A percentile compares a stretch with the other conserved stretches of the same genome.
Evolutionary conservation across 1,140 invertebrate genomes (phyloP).

Genomic region (Drosophila lowei): DNA sequence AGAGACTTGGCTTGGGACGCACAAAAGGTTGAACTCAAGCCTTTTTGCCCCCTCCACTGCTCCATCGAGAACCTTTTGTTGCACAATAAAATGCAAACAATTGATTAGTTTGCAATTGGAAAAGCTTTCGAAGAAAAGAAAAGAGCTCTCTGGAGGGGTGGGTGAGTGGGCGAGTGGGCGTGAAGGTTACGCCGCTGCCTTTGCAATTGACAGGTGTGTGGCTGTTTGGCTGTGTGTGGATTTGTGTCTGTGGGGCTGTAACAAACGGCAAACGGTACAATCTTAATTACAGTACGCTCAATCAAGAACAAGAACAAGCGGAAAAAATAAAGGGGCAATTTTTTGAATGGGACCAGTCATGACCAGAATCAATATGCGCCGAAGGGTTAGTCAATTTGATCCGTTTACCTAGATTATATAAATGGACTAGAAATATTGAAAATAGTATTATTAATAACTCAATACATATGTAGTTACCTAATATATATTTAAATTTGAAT

Average conservation of each 20-base stretch:
- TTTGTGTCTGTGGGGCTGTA: conserved; percentile 1
- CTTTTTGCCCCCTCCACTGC: conserved; percentile 42
- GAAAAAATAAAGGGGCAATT: conserved; percentile 6
- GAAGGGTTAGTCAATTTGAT: too few species aligned
- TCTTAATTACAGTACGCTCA: conserved; percentile 54
- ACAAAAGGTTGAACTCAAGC: conserved; percentile 78
- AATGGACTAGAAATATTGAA: too few species aligned
- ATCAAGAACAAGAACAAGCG: conserved; percentile 22
- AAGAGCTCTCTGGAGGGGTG: background rate
- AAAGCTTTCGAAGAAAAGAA: conserved; percentile 33
- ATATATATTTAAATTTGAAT: too few species aligned
- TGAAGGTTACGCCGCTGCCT: conserved; percentile 17
- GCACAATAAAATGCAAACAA: conserved; percentile 80
- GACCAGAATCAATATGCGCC: too few species aligned
- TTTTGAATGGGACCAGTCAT: background rate
- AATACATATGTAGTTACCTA: too few species aligned
- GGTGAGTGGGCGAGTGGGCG: conserved; percentile 9
- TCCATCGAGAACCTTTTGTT: conserved; percentile 55
- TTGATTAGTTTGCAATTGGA: conserved; percentile 81
- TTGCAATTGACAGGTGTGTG: conserved; percentile 72
- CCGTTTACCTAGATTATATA: too few species aligned
- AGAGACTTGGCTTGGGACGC: conserved; percentile 42
- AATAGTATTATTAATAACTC: too few species aligned
- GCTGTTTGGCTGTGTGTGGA: conserved; percentile 31
- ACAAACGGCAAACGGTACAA: background rate